phyloP scores from a whole-genome alignment of 2,113 vertebrate species.

The Myotis lucifugus region DNA sequence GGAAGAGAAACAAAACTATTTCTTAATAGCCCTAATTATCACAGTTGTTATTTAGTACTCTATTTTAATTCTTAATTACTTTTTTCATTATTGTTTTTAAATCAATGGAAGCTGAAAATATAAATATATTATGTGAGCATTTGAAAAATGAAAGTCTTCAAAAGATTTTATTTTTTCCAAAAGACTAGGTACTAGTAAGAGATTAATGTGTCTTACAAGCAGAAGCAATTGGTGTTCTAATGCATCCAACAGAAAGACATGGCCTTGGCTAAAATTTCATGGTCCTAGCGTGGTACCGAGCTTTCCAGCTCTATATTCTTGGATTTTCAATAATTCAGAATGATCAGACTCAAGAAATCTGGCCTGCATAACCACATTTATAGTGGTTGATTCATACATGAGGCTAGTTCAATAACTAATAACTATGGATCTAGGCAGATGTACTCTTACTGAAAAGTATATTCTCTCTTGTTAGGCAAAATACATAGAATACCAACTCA shows the following conservation, averaged over 20 bases:
- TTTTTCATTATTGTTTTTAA: not conserved
- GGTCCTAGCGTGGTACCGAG: not conserved
- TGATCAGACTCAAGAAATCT: not conserved
- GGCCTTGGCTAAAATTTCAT: not conserved
- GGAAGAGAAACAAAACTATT: not conserved
- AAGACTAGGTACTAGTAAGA: not conserved
- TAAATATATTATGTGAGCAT: not conserved
- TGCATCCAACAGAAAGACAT: not conserved
- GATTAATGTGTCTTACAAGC: not conserved
- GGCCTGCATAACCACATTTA: not conserved
- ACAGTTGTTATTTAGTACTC: not conserved
- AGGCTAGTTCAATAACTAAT: not conserved
- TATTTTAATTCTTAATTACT: not conserved
- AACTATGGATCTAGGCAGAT: not conserved
- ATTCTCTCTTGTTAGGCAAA: not conserved
- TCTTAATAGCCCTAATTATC: not conserved
- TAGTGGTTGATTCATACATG: not conserved
- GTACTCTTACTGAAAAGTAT: not conserved
- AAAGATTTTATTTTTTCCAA: not conserved
- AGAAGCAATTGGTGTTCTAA: not conserved
- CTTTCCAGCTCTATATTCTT: not conserved
- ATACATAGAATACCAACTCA: not conserved
- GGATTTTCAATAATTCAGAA: not conserved
- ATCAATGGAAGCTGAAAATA: not conserved
- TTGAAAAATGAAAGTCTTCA: not conserved